Evolutionary conservation across 2,113 vertebrate species (phyloP), one percentile per base, ranked within the genome.

Genomic region (Salvator merianae): DNA sequence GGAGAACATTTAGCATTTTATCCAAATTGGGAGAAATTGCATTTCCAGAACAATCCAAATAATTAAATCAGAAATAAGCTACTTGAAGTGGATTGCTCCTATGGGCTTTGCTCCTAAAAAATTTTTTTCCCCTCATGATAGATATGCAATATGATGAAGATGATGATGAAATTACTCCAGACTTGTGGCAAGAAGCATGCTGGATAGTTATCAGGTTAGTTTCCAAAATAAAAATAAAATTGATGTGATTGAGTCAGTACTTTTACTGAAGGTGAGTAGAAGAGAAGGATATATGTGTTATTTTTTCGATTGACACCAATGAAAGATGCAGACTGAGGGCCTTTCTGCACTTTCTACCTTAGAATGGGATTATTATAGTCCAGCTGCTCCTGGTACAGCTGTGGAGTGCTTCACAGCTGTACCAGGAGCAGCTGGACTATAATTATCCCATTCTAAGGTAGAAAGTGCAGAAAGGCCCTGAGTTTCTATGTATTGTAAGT

Each of bases 121-220:
- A 70, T 0, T 0, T 0, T 50, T 40, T 9, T 88, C 14, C 83
- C 93, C 90, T 30, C 30, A 82, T 63, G 89, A 0, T 87, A 99
- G 99, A 99, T 95, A 98, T 97, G 91, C 99, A 99, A 9, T 99
- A 99, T 87, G 99, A 99, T 90, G 99, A 99, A 75, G 99, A 99
- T 30, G 99, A 99, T 55, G 98, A 99, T 94, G 99, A 99, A 93
- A 99, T 99, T 93, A 99, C 99, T 1, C 97, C 99, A 1, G 99
- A 99, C 89, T 86, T 99, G 92, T 99, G 99, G 99, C 99, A 99
- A 85, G 99, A 99, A 87, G 99, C 99, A 0, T 99, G 99, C 88
- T 99, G 99, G 99, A 99, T 99, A 79, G 99, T 99, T 62, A 99
- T 99, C 87, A 99, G 99, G 99, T 99, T 95, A 91, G 0, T 53